phyloP scores from a whole-genome alignment of 1,140 invertebrate species.

The Drosophila murphyi region DNA sequence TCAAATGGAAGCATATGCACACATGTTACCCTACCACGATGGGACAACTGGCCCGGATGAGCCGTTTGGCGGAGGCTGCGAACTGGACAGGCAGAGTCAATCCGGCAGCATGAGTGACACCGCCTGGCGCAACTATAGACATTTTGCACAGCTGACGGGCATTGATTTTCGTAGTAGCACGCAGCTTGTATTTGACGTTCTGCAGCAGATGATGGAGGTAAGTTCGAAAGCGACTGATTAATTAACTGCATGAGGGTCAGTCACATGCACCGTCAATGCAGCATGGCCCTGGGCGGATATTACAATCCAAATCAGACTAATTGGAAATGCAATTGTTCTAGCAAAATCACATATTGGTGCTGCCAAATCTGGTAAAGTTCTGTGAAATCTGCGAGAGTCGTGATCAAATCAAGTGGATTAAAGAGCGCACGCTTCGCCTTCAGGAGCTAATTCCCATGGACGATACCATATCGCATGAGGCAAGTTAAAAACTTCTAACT shows the following conservation, averaged over 20 bases:
- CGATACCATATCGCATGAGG: constrained; percentile 84
- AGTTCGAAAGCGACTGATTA: constrained; percentile 34
- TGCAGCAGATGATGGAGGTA: constrained; percentile 84
- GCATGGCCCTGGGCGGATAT: constrained; percentile 8
- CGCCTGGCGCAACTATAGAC: constrained; percentile 74
- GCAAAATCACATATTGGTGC: constrained; percentile 76
- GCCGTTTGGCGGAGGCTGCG: constrained; percentile 1
- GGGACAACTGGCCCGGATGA: constrained; percentile 10
- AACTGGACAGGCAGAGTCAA: constrained; percentile 12
- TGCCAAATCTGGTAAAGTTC: constrained; percentile 83
- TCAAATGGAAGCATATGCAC: constrained; percentile 74
- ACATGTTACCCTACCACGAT: background rate
- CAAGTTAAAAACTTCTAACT: constrained; percentile 12
- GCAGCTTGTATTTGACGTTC: constrained; percentile 82
- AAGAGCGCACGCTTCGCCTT: constrained; percentile 72
- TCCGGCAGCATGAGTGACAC: constrained; percentile 66
- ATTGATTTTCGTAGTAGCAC: constrained; percentile 84
- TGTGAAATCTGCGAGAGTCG: constrained; percentile 83
- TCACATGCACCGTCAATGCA: constrained; percentile 24
- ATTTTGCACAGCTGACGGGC: constrained; percentile 77
- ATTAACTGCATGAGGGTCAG: constrained; percentile 37
- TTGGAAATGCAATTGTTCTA: constrained; percentile 45
- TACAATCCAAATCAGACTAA: constrained; percentile 22
- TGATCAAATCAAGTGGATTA: constrained; percentile 84
- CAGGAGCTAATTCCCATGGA: constrained; percentile 83